phyloP scores from a whole-genome alignment of 2,797 vertebrate species.

The Sylvia borin region DNA sequence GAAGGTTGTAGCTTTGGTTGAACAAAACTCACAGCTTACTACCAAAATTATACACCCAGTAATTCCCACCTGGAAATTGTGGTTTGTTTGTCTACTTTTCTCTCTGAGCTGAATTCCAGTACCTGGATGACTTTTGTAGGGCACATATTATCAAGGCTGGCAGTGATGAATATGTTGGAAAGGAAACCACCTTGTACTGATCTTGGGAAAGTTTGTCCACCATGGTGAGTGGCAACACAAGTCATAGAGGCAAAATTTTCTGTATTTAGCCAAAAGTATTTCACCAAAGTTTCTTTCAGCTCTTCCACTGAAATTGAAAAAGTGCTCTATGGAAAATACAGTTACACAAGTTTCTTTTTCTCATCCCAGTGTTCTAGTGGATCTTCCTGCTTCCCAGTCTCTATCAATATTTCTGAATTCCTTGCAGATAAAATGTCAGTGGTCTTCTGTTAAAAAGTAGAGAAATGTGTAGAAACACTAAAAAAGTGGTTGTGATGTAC shows the following conservation, averaged over 20 bases:
- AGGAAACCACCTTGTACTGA: neutral
- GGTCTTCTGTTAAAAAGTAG: neutral
- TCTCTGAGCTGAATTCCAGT: neutral
- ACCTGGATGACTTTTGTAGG: neutral
- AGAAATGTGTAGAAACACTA: neutral
- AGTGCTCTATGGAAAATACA: neutral
- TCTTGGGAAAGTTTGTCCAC: neutral
- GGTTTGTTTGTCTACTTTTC: neutral
- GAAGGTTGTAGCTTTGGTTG: neutral
- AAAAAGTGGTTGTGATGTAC: neutral
- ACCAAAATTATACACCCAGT: neutral
- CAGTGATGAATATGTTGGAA: neutral
- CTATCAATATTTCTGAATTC: neutral
- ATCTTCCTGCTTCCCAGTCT: neutral
- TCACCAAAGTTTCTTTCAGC: neutral
- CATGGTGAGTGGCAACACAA: neutral
- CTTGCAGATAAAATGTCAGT: neutral
- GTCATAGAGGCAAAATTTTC: neutral
- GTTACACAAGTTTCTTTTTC: neutral
- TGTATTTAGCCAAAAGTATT: neutral
- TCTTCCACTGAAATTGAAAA: neutral
- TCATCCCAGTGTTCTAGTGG: neutral
- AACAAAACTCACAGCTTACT: neutral
- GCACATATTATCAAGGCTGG: neutral
- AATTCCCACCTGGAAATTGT: neutral